Conservation (phyloP, 2,113 vertebrate genomes). For the Ovibos moschatus region DNA sequence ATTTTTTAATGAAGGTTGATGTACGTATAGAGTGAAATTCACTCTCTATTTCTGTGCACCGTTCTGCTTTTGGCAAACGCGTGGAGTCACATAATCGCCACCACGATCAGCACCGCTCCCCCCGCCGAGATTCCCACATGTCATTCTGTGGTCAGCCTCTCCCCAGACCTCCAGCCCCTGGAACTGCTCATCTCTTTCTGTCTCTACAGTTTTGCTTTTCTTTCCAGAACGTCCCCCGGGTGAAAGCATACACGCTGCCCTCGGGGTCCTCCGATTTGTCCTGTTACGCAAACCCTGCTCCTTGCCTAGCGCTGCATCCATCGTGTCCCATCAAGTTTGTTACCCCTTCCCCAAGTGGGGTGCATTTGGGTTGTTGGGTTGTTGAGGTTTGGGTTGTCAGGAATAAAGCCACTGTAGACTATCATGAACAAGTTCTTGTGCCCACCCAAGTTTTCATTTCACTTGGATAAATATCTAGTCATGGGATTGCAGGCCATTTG, state of each 20-base stretch:
- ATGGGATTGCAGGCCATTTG: neutral
- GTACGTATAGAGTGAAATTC: neutral
- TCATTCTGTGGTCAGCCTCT: neutral
- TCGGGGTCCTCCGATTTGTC: neutral
- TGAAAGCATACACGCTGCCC: rapidly evolving
- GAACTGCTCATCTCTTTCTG: neutral
- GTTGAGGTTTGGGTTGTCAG: neutral
- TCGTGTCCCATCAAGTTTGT: rapidly evolving
- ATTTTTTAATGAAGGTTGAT: neutral
- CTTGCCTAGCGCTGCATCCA: rapidly evolving
- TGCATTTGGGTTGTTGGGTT: neutral
- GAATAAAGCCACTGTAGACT: neutral
- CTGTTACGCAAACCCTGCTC: rapidly evolving
- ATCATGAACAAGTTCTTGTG: neutral
- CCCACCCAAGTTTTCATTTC: neutral
- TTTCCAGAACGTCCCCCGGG: neutral
- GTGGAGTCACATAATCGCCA: neutral
- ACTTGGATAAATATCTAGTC: neutral
- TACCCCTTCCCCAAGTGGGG: neutral
- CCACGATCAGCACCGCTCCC: neutral
- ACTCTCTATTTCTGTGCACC: neutral
- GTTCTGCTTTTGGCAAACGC: neutral
- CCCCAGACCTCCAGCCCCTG: too few species aligned
- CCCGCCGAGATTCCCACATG: rapidly evolving
- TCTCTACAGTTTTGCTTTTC: neutral